Percentiles rank a stretch among this genome's conserved stretches.
Conservation (phyloP, 1,140 invertebrate species). For the Solenopsis fugax region DNA sequence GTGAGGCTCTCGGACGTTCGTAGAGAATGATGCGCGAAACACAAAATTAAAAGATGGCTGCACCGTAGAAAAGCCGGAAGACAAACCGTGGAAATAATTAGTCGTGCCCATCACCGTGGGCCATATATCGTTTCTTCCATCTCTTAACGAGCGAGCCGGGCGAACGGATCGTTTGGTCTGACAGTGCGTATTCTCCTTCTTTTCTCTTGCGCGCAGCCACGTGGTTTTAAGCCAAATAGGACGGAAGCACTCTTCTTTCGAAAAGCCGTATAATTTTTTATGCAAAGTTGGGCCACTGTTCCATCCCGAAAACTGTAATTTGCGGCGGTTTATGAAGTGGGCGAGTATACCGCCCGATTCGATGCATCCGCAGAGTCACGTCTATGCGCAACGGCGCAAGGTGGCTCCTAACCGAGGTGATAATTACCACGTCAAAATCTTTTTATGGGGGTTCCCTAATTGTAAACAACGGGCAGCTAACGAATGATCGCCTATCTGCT, state of each 20-base stretch:
- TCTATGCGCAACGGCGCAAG: slow-evolving; percentile 56
- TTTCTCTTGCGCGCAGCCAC: slow-evolving; percentile 22
- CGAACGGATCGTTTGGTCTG: slow-evolving; percentile 36
- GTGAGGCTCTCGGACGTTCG: neutral
- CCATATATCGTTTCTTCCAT: slow-evolving; percentile 65
- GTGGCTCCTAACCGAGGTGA: slow-evolving; percentile 68
- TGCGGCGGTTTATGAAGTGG: slow-evolving; percentile 62
- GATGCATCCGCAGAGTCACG: slow-evolving; percentile 57
- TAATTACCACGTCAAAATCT: slow-evolving; percentile 80
- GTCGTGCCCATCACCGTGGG: slow-evolving; percentile 46
- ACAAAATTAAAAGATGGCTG: slow-evolving; percentile 36
- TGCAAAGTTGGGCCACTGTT: slow-evolving; percentile 72
- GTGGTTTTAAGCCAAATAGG: slow-evolving; percentile 35
- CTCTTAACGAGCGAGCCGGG: slow-evolving; percentile 49
- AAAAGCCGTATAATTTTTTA: slow-evolving; percentile 75
- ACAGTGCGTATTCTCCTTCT: slow-evolving; percentile 45
- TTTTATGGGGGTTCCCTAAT: slow-evolving; percentile 67
- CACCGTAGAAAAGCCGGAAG: slow-evolving; percentile 52
- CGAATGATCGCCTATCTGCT: slow-evolving; percentile 62
- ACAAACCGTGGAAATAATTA: slow-evolving; percentile 63
- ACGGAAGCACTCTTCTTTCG: slow-evolving; percentile 55
- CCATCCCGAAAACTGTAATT: slow-evolving; percentile 79
- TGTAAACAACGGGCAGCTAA: slow-evolving; percentile 77
- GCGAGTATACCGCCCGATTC: slow-evolving; percentile 66
- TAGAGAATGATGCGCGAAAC: slow-evolving; percentile 10